phyloP scores from a whole-genome alignment of 2,888 invertebrate genomes.

The Rhagium mordax region DNA sequence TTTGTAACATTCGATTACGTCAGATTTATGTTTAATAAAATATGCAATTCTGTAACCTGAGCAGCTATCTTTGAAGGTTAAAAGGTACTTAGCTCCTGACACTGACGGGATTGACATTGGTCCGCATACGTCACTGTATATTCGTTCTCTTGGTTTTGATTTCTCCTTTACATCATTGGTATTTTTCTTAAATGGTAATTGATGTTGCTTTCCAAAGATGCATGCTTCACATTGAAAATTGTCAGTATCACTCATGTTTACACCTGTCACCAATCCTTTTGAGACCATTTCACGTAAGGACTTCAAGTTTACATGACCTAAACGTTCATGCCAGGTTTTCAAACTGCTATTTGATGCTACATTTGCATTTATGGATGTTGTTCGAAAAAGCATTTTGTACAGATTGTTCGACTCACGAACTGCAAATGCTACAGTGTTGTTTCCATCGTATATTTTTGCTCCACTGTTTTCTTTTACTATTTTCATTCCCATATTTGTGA shows the following conservation, averaged over 20 bases:
- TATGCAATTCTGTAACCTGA: conserved; percentile 38
- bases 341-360: background rate
- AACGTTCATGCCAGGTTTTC: background rate
- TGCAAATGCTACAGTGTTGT: no score
- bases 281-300: background rate
- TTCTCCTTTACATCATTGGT: background rate
- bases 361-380: no score
- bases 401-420: background rate
- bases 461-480: background rate
- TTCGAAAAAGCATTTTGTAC: background rate
- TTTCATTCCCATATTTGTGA: background rate
- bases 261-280: background rate
- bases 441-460: background rate
- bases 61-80: conserved; percentile 42
- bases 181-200: no score
- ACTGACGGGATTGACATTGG: no score
- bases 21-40: no score
- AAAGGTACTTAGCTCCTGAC: conserved; percentile 36
- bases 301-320: background rate
- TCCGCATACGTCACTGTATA: conserved; percentile 42
- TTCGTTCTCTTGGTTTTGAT: conserved; percentile 35
- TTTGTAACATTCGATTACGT: no score
- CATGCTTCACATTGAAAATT: conserved; percentile 48
- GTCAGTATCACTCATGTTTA: no score
- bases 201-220: conserved; percentile 42